Percentiles rank a stretch among this genome's conserved stretches.
phyloP scores from a whole-genome alignment of 2,797 vertebrate genomes.

The Diplodus puntazzo region DNA sequence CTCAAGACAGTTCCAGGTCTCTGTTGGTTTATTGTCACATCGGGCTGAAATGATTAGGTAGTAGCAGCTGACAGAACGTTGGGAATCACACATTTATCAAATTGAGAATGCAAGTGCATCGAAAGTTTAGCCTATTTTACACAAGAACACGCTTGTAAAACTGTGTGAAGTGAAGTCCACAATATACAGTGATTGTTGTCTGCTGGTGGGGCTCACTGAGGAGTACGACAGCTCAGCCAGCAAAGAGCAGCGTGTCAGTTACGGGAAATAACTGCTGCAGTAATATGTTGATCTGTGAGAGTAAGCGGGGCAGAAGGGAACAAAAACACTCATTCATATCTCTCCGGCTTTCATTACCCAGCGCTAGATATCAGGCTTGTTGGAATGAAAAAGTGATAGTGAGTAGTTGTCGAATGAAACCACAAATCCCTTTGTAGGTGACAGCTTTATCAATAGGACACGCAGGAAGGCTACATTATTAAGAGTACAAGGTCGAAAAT shows the following conservation, averaged over 20 bases:
- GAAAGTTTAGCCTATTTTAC: neutral
- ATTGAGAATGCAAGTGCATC: neutral
- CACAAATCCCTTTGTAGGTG: slow-evolving; percentile 12
- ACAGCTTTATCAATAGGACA: slow-evolving; percentile 22
- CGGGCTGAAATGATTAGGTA: slow-evolving; percentile 13
- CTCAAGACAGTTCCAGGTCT: neutral
- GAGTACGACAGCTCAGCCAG: neutral
- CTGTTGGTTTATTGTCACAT: neutral
- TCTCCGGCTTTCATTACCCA: no score
- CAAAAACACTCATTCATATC: neutral
- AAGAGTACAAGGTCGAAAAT: slow-evolving; percentile 31
- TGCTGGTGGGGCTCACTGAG: neutral
- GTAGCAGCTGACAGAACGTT: neutral
- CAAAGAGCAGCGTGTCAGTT: neutral
- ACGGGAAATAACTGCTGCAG: neutral
- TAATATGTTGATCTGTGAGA: neutral
- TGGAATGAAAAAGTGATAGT: slow-evolving; percentile 2
- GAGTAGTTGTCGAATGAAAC: slow-evolving; percentile 14
- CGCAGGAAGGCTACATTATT: neutral
- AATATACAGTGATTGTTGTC: neutral
- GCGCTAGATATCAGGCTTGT: neutral
- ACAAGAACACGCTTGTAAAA: neutral
- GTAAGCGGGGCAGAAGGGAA: neutral
- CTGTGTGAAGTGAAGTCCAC: neutral
- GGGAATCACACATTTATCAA: slow-evolving; percentile 24